Evolutionary conservation across 2,888 invertebrate species (phyloP).

Genomic region (Drosophila nr. perissopoda): DNA sequence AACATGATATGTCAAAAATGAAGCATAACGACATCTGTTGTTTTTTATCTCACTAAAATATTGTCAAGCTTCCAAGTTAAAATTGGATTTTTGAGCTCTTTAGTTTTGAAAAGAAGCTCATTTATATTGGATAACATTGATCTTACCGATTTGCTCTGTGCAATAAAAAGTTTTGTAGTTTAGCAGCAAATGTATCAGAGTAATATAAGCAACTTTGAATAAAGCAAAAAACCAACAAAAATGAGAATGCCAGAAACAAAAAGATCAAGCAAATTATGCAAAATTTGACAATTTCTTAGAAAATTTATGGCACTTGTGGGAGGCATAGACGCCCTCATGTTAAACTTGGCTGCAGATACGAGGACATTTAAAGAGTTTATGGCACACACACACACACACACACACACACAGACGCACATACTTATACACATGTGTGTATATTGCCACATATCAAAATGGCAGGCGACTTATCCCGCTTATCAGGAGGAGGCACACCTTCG

Average conservation of each 20-base stretch:
- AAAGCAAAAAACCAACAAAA: background rate
- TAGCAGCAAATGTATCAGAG: background rate
- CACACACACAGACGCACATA: background rate
- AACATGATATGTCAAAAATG: background rate
- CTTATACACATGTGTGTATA: background rate
- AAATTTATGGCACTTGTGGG: constrained; percentile 58
- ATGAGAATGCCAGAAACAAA: constrained; percentile 2
- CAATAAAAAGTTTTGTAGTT: constrained; percentile 5
- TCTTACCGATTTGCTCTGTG: background rate
- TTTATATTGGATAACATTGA: background rate
- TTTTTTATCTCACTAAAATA: background rate
- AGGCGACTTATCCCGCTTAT: constrained; percentile 50
- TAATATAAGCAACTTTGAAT: background rate
- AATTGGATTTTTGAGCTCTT: background rate
- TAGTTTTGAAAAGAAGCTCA: background rate
- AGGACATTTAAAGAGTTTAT: constrained; percentile 55
- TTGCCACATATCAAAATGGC: constrained; percentile 30
- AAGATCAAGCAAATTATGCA: constrained; percentile 16
- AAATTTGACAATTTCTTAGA: constrained; percentile 54
- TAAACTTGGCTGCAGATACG: constrained; percentile 42
- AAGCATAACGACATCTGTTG: background rate
- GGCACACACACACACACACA: constrained; percentile 16
- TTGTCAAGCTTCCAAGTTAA: background rate
- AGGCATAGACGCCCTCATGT: constrained; percentile 36
- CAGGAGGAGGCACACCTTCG: constrained; percentile 54